A percentile compares a stretch with the other conserved stretches of the same genome.
Evolutionary conservation across 2,113 vertebrate genomes (phyloP).

Genomic region (Gadus macrocephalus): DNA sequence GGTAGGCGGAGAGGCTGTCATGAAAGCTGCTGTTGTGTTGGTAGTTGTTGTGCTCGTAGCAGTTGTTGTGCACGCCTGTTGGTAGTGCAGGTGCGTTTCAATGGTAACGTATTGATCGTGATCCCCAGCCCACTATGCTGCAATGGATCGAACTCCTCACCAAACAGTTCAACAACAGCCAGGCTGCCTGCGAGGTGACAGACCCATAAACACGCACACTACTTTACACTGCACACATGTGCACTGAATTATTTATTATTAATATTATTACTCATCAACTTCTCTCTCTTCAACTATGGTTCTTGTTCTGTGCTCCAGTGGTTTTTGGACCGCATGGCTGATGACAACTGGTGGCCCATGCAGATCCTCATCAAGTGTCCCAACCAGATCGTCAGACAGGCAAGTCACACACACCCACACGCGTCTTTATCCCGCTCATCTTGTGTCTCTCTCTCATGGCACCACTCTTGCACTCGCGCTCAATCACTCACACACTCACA

Average conservation of each 20-base stretch:
- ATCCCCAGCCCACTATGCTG: constrained; percentile 92
- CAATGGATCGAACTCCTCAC: constrained; percentile 99
- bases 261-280: background rate
- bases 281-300: constrained; percentile 39
- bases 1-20: constrained; percentile 64
- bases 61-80: no score
- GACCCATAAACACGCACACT: no score
- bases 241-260: no score
- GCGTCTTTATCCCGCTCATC: no score
- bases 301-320: constrained; percentile 76
- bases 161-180: constrained; percentile 99
- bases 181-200: constrained; percentile 94
- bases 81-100: no score
- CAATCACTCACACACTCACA: no score
- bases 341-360: constrained; percentile 99
- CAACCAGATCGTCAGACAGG: constrained; percentile 98
- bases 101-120: constrained; percentile 21
- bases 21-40: no score
- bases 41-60: no score
- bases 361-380: constrained; percentile 99
- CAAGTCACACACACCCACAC: constrained; percentile 35
- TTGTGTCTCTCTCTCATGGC: background rate
- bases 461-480: no score
- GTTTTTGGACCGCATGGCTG: constrained; percentile 99
- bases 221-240: no score